phyloP scores from a whole-genome alignment of 2,797 vertebrate species.

The Chrosomus eos region DNA sequence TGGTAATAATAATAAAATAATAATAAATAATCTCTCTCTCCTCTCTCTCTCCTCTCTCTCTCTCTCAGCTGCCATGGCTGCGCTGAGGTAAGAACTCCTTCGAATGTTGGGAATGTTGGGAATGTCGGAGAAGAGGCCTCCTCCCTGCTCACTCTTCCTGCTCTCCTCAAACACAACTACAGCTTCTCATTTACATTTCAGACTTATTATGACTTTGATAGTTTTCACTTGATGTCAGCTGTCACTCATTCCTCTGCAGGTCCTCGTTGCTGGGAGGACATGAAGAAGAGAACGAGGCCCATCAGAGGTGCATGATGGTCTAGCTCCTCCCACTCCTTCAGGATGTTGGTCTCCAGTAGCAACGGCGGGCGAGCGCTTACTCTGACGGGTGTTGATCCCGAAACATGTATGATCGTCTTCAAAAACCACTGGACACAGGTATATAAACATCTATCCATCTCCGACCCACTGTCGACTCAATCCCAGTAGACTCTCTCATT shows the following conservation, averaged over 20 bases:
- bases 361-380: slow-evolving; percentile 81
- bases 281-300: not conserved
- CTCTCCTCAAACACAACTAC: not conserved
- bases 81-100: slow-evolving; percentile 36
- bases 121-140: slow-evolving; percentile 53
- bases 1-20: too few species aligned
- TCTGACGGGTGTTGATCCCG: slow-evolving; percentile 90
- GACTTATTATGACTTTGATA: too few species aligned
- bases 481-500: not conserved
- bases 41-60: not conserved
- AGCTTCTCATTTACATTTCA: not conserved
- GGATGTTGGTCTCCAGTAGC: slow-evolving; percentile 81
- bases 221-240: not conserved
- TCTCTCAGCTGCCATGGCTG: not conserved
- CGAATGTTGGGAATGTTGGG: slow-evolving; percentile 55
- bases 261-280: not conserved
- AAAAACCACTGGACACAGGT: slow-evolving; percentile 97
- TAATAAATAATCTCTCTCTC: too few species aligned
- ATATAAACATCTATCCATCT: slow-evolving; percentile 23
- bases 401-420: slow-evolving; percentile 98
- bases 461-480: not conserved
- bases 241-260: not conserved
- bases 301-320: slow-evolving; percentile 53
- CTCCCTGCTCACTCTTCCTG: slow-evolving; percentile 45
- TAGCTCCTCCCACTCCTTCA: slow-evolving; percentile 59